A percentile compares a stretch with the other conserved stretches of the same genome.
phyloP scores from a whole-genome alignment of 2,888 invertebrate genomes.

The Nudaria mundana region DNA sequence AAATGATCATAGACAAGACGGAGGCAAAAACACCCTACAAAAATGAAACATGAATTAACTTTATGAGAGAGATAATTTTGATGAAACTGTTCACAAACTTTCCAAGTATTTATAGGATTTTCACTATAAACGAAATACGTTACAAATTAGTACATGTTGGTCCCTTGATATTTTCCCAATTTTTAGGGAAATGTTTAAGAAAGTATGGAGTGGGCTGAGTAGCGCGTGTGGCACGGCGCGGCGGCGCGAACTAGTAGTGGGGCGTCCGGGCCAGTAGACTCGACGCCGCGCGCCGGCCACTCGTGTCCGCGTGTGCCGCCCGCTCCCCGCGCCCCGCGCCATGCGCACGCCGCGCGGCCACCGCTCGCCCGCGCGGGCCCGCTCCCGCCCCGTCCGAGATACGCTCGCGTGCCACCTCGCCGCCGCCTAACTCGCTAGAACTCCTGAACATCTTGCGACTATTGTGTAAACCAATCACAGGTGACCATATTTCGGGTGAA shows the following conservation, averaged over 20 bases:
- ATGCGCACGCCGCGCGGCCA: slow-evolving; percentile 32
- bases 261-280: slow-evolving; percentile 51
- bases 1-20: no score
- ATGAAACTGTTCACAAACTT: no score
- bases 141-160: no score
- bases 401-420: slow-evolving; percentile 29
- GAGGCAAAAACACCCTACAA: no score
- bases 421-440: slow-evolving; percentile 34
- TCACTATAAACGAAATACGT: no score
- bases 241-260: slow-evolving; percentile 45
- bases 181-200: no score
- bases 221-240: no score
- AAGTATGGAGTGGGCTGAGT: no score
- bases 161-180: no score
- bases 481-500: slow-evolving; percentile 51
- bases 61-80: no score
- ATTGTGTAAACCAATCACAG: slow-evolving; percentile 52
- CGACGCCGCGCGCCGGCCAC: slow-evolving; percentile 62
- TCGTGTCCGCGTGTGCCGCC: slow-evolving; percentile 39
- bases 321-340: slow-evolving; percentile 19
- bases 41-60: no score
- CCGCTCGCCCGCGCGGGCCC: slow-evolving; percentile 17
- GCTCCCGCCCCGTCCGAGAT: slow-evolving; percentile 26
- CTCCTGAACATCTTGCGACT: slow-evolving; percentile 49
- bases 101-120: no score